phyloP scores from a whole-genome alignment of 2,797 vertebrate genomes.

The Oreortyx pictus region DNA sequence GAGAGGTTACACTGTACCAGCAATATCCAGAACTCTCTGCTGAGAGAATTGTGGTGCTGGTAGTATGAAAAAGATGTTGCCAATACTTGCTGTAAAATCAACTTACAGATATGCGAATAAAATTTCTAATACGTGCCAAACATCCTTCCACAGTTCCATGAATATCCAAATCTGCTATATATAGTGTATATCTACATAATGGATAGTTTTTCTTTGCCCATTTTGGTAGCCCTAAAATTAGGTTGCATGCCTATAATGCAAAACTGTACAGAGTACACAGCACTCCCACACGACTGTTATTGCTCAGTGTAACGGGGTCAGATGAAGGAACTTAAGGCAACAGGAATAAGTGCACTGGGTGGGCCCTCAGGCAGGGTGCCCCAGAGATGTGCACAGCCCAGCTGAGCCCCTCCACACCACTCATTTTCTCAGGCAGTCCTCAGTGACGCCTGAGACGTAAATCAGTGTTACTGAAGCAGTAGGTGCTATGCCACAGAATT shows the following conservation, averaged over 20 bases:
- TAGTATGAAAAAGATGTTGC: not conserved
- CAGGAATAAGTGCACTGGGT: conserved; percentile 51
- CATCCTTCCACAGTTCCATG: not conserved
- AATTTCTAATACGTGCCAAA: not conserved
- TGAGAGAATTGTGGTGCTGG: not conserved
- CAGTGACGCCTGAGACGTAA: conserved; percentile 89
- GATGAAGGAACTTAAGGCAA: conserved; percentile 63
- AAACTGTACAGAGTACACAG: not conserved
- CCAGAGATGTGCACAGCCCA: not conserved
- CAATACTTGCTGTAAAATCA: not conserved
- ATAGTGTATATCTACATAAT: not conserved
- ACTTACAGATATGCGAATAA: not conserved
- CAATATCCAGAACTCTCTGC: not conserved
- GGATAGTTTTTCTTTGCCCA: not conserved
- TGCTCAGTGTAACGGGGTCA: conserved; percentile 45
- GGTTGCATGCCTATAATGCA: not conserved
- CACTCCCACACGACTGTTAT: conserved; percentile 31
- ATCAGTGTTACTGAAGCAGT: not conserved
- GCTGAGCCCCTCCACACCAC: not conserved
- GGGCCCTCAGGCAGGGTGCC: not conserved
- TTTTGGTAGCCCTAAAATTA: not conserved
- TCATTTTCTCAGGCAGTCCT: conserved; percentile 88
- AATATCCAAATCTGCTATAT: not conserved
- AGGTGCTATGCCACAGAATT: not conserved
- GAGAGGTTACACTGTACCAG: not conserved